Base-by-base conservation (phyloP, 2,797 vertebrate species). In the Leuciscus waleckii region DNA sequence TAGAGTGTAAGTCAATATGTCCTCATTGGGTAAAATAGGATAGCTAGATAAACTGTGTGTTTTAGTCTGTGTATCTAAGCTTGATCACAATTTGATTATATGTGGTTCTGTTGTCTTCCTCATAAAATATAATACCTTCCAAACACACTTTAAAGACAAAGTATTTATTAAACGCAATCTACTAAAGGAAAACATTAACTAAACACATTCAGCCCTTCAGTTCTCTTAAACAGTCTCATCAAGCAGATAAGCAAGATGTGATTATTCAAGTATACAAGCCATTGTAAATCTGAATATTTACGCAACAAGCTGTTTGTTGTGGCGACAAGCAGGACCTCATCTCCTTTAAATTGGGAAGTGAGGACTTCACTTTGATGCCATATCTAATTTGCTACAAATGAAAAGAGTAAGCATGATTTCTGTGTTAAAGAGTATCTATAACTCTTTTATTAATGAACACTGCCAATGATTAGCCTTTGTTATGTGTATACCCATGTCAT, bases 251-350 rank as follows among this genome's bases (percentile, higher is more conserved):
- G 32, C 80, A 74, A 49, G 68, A 10, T 83, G 51, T 79, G 71
- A 77, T 73, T 43, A 76, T 81, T 81, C 54, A 78, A 49, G 46
- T 81, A 76, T 54, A 39, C 35, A 70, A 83, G 63, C 35, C 26
- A 46, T 69, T 82, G 69, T 11, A 70, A 35, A 35, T 16, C 65
- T 32, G 26, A 84, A 70, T 79, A 43, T 46, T 43, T 26, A 4
- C 4, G 8, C 83, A 79, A 39, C 54, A 5, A 9, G 11, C 71
- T 76, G n/a, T 78, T 43, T 56, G 82, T 14, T 26, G 35, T 78
- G 63, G 23, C 14, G 5, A 69, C 46, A 49, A 78, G 37, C 37
- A 61, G 14, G 4, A 77, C 23, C 23, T 41, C 14, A 61, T 78
- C 37, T 41, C 29, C 13, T 37, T 35, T 37, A 5, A 41, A 61